phyloP scores from a whole-genome alignment of 2,797 vertebrate species.

The Decapterus maruadsi region DNA sequence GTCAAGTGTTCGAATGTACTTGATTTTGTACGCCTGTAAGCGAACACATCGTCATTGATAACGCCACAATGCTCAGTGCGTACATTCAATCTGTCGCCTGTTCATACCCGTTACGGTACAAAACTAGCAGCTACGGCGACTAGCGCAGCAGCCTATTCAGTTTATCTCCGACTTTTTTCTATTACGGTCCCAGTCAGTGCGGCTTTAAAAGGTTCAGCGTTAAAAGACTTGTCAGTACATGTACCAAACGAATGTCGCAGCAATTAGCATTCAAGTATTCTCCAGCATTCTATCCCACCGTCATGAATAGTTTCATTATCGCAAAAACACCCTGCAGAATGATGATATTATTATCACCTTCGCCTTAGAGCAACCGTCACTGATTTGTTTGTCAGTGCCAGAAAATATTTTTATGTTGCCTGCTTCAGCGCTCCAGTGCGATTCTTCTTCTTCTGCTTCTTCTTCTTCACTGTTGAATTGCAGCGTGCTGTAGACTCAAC shows the following conservation, averaged over 20 bases:
- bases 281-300: neutral
- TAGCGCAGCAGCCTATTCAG: neutral
- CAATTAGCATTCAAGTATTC: constrained; percentile 5
- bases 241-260: neutral
- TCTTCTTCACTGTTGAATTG: neutral
- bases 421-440: neutral
- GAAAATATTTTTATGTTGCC: constrained; percentile 18
- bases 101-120: neutral
- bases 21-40: neutral
- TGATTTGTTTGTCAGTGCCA: neutral
- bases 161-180: constrained; percentile 6
- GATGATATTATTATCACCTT: neutral
- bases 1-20: neutral
- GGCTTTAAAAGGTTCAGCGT: neutral
- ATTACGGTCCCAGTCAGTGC: neutral
- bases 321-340: neutral
- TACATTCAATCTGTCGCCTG: neutral
- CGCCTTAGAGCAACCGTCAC: neutral
- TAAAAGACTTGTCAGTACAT: neutral
- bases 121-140: neutral
- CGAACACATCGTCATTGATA: neutral
- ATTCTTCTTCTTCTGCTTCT: neutral
- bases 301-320: neutral
- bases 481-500: neutral
- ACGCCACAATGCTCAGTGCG: neutral